A percentile compares a stretch with the other conserved stretches of the same genome.
Evolutionary conservation across 2,113 vertebrate genomes (phyloP).

Genomic region (Syrmaticus mikado): DNA sequence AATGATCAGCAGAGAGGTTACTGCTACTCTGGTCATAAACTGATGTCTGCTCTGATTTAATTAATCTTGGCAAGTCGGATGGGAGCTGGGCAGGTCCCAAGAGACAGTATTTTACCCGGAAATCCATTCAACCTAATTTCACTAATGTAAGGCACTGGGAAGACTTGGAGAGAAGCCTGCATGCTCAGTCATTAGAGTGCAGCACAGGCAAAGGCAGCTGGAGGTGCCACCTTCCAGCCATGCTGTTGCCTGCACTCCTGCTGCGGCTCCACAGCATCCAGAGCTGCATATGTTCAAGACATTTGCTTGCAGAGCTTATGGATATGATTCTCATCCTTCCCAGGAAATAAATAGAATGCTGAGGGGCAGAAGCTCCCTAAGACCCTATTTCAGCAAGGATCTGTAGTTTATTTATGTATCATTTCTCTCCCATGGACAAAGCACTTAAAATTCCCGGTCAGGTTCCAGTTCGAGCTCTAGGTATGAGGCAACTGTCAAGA

Average conservation of each 20-base stretch:
- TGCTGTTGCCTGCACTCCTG: slow-evolving; percentile 40
- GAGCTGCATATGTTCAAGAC: slow-evolving; percentile 57
- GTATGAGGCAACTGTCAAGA: neutral
- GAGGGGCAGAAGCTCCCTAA: neutral
- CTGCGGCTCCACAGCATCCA: slow-evolving; percentile 32
- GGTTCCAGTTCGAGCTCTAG: neutral
- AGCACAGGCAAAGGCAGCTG: slow-evolving; percentile 68
- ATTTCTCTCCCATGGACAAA: neutral
- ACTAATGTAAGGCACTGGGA: slow-evolving; percentile 79
- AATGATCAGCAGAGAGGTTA: slow-evolving; percentile 72
- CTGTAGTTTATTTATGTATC: neutral
- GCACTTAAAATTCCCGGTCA: neutral
- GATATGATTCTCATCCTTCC: slow-evolving; percentile 35
- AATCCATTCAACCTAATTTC: slow-evolving; percentile 87
- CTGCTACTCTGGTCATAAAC: slow-evolving; percentile 73
- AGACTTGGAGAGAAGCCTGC: slow-evolving; percentile 77
- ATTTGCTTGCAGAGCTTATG: slow-evolving; percentile 47
- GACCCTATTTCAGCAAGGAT: neutral
- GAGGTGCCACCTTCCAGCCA: slow-evolving; percentile 65
- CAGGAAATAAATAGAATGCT: slow-evolving; percentile 60
- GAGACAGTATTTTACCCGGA: slow-evolving; percentile 82
- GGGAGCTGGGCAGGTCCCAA: slow-evolving; percentile 80
- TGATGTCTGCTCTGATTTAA: slow-evolving; percentile 80
- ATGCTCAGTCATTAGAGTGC: slow-evolving; percentile 74
- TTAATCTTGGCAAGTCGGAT: slow-evolving; percentile 81